Evolutionary conservation across 1,140 invertebrate genomes (phyloP).

Genomic region (Chrysomallon squamiferum): DNA sequence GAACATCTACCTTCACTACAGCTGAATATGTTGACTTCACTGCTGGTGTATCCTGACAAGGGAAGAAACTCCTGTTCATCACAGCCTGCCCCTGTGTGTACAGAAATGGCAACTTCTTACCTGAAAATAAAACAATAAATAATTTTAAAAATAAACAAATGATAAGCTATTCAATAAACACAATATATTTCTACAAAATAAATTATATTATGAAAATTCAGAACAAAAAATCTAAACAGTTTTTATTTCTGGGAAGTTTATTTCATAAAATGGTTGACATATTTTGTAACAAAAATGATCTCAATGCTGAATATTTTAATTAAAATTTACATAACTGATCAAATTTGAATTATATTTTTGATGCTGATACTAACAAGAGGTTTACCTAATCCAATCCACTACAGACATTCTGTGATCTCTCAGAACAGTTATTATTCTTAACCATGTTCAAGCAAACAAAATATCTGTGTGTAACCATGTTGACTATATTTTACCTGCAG

Average conservation of each 20-base stretch:
- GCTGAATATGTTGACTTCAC: conserved; percentile 88
- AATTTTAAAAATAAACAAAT: conserved; percentile 1
- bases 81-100: conserved; percentile 92
- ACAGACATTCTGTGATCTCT: no score
- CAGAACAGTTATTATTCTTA: neutral
- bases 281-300: no score
- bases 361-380: neutral
- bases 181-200: no score
- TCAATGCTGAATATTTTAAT: no score
- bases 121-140: conserved; percentile 62
- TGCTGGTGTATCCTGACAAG: conserved; percentile 91
- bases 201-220: no score
- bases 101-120: conserved; percentile 83
- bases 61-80: conserved; percentile 70
- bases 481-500: conserved; percentile 33
- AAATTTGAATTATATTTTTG: neutral
- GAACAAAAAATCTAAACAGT: neutral
- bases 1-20: conserved; percentile 74
- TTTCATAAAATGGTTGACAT: neutral
- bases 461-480: neutral
- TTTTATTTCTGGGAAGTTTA: neutral
- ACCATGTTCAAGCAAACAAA: neutral
- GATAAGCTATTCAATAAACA: neutral
- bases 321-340: no score
- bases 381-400: neutral